phyloP scores from a whole-genome alignment of 2,888 invertebrate species.

The Aplocera efformata region DNA sequence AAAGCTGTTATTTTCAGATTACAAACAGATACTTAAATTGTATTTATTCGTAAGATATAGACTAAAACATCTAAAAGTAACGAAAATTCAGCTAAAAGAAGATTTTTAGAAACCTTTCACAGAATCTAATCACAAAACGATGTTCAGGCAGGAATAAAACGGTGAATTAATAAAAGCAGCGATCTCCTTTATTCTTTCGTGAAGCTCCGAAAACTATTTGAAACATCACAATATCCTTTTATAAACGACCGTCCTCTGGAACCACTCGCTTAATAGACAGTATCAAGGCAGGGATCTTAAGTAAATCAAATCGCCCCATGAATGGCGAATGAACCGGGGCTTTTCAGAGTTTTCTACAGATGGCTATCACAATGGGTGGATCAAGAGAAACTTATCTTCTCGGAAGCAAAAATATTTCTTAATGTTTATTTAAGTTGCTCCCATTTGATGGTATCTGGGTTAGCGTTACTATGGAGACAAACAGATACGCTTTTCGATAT shows the following conservation, averaged over 20 bases:
- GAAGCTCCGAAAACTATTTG: conserved; percentile 9
- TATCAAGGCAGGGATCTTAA: conserved; percentile 75
- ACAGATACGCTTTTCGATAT: neutral
- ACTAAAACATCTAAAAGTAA: no score
- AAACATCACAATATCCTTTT: conserved; percentile 51
- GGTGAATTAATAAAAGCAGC: no score
- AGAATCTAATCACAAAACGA: no score
- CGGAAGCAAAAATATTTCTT: conserved; percentile 73
- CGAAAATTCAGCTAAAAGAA: no score
- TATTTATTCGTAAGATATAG: no score
- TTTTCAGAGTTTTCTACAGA: conserved; percentile 73
- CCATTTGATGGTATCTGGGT: conserved; percentile 63
- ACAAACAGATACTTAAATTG: no score
- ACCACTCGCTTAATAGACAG: conserved; percentile 74
- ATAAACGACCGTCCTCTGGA: conserved; percentile 49
- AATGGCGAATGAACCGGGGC: conserved; percentile 74
- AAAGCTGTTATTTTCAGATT: no score
- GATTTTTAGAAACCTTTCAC: no score
- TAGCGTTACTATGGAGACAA: conserved; percentile 1
- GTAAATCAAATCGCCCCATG: conserved; percentile 80
- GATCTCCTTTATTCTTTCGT: conserved; percentile 8
- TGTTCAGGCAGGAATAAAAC: no score
- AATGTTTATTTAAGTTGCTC: conserved; percentile 73
- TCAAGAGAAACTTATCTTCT: conserved; percentile 71
- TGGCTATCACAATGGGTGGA: conserved; percentile 77